A percentile compares a stretch with the other conserved stretches of the same genome.
Evolutionary conservation across 2,113 vertebrate genomes (phyloP).

Genomic region (Chloropsis cyanopogon): DNA sequence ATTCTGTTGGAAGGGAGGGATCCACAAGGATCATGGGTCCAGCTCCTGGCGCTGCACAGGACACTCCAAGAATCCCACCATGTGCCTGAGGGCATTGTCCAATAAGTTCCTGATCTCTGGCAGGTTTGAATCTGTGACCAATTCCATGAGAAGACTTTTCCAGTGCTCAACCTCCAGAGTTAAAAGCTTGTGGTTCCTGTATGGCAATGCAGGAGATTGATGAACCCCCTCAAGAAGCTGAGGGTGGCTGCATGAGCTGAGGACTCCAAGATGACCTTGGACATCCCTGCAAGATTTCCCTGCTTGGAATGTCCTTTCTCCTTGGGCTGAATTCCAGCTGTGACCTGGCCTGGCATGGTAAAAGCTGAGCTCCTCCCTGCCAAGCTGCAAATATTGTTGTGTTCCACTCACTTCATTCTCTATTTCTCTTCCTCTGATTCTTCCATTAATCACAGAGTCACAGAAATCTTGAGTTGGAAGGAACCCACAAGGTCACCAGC

Average conservation of each 20-base stretch:
- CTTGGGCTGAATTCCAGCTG: not conserved
- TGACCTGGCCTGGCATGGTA: not conserved
- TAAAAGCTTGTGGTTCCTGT: not conserved
- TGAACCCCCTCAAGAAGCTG: not conserved
- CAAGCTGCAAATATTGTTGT: too few species aligned
- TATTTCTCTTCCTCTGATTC: not conserved
- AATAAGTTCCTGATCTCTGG: not conserved
- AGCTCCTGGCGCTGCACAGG: not conserved
- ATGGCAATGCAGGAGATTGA: not conserved
- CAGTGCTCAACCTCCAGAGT: accelerated
- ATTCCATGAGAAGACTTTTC: not conserved
- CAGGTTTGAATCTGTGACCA: not conserved
- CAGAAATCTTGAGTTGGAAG: not conserved
- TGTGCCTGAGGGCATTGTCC: not conserved
- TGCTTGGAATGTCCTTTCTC: not conserved
- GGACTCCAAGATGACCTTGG: not conserved
- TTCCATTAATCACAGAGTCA: not conserved
- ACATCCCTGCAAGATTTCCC: not conserved
- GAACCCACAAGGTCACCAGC: not conserved
- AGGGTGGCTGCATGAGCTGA: not conserved
- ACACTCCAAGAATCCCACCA: not conserved
- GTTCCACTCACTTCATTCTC: not conserved
- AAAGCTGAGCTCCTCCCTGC: not conserved
- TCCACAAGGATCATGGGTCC: not conserved
- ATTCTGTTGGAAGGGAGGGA: not conserved